Base-by-base conservation (phyloP, 1,140 invertebrate species). In the Drosophila punjabiensis region DNA sequence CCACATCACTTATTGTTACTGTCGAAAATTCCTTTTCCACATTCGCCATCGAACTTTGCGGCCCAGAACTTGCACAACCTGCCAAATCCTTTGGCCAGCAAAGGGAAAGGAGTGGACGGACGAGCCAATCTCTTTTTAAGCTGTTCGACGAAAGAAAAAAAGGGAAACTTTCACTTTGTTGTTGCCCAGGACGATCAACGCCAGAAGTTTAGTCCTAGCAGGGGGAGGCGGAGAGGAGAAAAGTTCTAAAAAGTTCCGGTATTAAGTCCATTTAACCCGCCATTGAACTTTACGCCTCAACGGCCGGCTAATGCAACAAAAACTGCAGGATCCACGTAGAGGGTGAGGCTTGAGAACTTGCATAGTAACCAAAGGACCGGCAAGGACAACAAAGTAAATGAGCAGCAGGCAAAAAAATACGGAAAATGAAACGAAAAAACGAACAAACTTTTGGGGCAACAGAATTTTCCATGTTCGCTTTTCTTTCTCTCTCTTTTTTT, bases 261-360 rank as follows among this genome's bases (percentile, higher is more conserved):
- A 88, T 88, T 88, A 88, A 88, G 85, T 88, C 86, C 86, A 90
- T 90, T 90, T 90, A 90, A 90, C 86, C 86, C 86, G 86, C 86
- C 86, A 90, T 90, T 90, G 86, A 90, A 90, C 86, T 90, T 90
- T 90, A 90, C 86, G 86, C 79, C 86, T 90, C 82, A 90, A 86
- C 80, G 79, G 77, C 55, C 73, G 82, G 43, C 82, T 69, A 82
- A 82, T 76, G 76, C 81, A 79, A 89, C 74, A 79, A 85, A 76
- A 76, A 87, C 45, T 58, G 45, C 76, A 80, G 53, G 81, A 86
- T 66, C 62, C 77, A 76, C 65, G 68, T 61, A 52, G 66, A 67
- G 75, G 58, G 59, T 43, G 79, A 65, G 68, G 37, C 68, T 47
- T 68, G 69, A 78, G 76, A 82, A 76, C 76, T 84, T 68, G 55